These are phyloP conservation scores for Phragmatobia fuliginosa DNA, from an alignment of 2,888 invertebrate genomes.

Conservation along the genomic window DNA sequence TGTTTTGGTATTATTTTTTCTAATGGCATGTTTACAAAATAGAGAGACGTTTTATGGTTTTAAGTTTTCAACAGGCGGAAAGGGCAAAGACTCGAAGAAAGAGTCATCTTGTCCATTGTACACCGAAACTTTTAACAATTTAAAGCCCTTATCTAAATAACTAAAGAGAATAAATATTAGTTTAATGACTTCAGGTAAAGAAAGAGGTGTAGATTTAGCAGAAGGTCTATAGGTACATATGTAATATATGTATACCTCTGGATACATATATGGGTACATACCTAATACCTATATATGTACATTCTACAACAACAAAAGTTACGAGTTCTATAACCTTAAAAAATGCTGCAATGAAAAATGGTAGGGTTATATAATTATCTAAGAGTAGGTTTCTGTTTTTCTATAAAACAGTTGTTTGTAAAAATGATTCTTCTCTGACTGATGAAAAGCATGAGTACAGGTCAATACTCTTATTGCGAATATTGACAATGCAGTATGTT, in stretches of 20 bases:
- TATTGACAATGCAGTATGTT: too few species aligned
- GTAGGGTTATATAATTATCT: background rate
- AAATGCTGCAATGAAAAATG: background rate
- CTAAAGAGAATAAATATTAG: background rate
- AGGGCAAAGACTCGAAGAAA: background rate
- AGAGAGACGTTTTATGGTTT: background rate
- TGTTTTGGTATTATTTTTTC: constrained; percentile 15
- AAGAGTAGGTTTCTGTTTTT: background rate
- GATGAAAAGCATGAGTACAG: too few species aligned
- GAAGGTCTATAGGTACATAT: too few species aligned
- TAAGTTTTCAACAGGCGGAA: background rate
- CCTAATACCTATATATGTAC: background rate
- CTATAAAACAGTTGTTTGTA: too few species aligned
- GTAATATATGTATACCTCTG: too few species aligned
- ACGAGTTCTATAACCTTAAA: background rate
- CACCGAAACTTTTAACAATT: background rate
- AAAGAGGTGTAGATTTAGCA: background rate
- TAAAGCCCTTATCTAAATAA: background rate
- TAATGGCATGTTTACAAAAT: constrained; percentile 6
- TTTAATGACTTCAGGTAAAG: background rate
- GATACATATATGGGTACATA: too few species aligned
- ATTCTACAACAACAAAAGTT: background rate
- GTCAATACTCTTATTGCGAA: too few species aligned
- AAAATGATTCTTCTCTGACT: too few species aligned
- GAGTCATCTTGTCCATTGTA: background rate